These are phyloP conservation scores for Lineus longissimus DNA, from an alignment of 1,140 invertebrate genomes.

Conservation along the genomic window DNA sequence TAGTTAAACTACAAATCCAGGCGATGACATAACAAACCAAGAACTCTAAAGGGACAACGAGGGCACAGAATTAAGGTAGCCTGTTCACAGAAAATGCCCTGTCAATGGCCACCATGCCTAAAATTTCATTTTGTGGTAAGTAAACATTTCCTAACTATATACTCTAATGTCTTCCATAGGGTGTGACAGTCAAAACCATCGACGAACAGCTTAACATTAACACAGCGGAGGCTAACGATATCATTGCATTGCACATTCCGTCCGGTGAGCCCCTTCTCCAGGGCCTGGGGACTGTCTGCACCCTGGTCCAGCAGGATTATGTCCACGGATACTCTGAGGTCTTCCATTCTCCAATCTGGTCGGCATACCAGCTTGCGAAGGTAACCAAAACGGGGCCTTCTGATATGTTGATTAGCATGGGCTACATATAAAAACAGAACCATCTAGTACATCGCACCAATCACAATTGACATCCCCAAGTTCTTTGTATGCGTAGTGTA, in stretches of 20 bases:
- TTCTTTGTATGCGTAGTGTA: too few species aligned
- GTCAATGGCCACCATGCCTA: too few species aligned
- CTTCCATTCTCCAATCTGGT: background rate
- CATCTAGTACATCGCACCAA: background rate
- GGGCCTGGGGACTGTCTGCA: conserved; percentile 4
- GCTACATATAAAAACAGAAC: background rate
- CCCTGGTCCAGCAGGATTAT: conserved; percentile 12
- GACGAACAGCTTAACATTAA: background rate
- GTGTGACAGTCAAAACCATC: background rate
- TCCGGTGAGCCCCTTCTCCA: background rate
- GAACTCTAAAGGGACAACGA: too few species aligned
- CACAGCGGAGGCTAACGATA: background rate
- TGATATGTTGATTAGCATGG: background rate
- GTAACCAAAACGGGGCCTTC: too few species aligned
- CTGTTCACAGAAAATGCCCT: too few species aligned
- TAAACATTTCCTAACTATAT: too few species aligned
- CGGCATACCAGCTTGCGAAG: background rate
- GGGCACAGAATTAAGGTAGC: too few species aligned
- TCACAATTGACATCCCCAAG: background rate
- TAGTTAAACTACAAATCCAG: too few species aligned
- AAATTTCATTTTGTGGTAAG: too few species aligned
- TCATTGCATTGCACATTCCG: background rate
- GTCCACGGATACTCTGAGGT: background rate
- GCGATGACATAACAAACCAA: too few species aligned
- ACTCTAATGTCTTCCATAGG: too few species aligned